phyloP scores from a whole-genome alignment of 1,140 invertebrate genomes.

The Bradynema listronoti region DNA sequence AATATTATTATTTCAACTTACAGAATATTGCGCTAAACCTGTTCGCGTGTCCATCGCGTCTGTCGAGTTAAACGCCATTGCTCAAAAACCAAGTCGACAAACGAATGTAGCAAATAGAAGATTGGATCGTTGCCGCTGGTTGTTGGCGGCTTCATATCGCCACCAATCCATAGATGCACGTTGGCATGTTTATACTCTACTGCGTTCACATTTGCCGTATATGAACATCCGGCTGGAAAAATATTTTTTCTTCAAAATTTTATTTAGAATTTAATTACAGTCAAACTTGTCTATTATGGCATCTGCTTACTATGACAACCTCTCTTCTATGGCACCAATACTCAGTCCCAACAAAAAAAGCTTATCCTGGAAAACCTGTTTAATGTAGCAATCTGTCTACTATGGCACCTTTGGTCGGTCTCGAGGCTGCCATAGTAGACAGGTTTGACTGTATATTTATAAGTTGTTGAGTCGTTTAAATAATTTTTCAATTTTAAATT shows the following conservation, averaged over 20 bases:
- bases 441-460: no score
- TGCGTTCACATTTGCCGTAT: slow-evolving; percentile 48
- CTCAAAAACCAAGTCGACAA: slow-evolving; percentile 58
- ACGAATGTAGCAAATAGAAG: slow-evolving; percentile 55
- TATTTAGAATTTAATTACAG: background rate
- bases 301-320: background rate
- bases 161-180: slow-evolving; percentile 51
- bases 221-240: slow-evolving; percentile 40
- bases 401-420: background rate
- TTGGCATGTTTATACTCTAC: slow-evolving; percentile 52
- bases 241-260: background rate
- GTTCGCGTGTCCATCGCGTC: slow-evolving; percentile 35
- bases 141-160: slow-evolving; percentile 21
- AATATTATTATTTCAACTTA: background rate
- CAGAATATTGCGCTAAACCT: slow-evolving; percentile 11
- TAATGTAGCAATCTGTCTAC: background rate
- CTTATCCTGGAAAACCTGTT: background rate
- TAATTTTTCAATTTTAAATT: no score
- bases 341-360: background rate
- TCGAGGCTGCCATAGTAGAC: no score
- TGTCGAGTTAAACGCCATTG: slow-evolving; percentile 53
- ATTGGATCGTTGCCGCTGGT: slow-evolving; percentile 32
- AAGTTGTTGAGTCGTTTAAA: no score
- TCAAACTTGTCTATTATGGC: background rate
- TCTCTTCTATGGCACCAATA: background rate